Evolutionary conservation across 2,797 vertebrate genomes (phyloP).

Genomic region (Neosalanx taihuensis): DNA sequence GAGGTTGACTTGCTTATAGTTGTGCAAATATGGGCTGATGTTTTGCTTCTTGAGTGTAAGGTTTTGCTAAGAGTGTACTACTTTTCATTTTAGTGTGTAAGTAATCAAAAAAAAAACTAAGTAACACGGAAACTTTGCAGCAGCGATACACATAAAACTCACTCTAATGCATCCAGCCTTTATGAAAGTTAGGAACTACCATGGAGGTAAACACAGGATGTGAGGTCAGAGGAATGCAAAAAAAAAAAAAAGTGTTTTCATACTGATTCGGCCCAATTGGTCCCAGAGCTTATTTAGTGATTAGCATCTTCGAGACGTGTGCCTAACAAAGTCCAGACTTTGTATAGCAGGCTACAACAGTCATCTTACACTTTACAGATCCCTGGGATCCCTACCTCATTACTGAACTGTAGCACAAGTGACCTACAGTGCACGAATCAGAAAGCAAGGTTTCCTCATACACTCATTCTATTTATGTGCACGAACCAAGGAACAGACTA

Average conservation of each 20-base stretch:
- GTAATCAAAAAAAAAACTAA: no score
- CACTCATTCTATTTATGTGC: not conserved
- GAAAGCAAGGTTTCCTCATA: slow-evolving; percentile 6
- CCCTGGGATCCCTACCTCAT: not conserved
- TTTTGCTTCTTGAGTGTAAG: no score
- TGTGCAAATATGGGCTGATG: no score
- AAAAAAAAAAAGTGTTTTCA: not conserved
- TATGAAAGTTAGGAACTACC: not conserved
- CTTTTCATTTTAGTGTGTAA: no score
- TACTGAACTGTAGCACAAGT: slow-evolving; percentile 18
- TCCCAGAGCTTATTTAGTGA: no score
- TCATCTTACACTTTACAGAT: not conserved
- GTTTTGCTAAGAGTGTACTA: no score
- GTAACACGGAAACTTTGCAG: no score
- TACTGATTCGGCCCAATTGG: not conserved
- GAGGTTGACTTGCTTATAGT: no score
- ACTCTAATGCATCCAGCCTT: not conserved
- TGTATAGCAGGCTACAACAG: not conserved
- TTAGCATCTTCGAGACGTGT: not conserved
- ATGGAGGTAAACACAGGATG: not conserved
- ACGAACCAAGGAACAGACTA: slow-evolving; percentile 24
- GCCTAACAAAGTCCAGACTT: no score
- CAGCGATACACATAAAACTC: no score
- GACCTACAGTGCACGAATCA: not conserved
- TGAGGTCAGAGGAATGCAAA: not conserved